Conservation (phyloP, 23 tunicate genomes). For the Pegea sp. region DNA sequence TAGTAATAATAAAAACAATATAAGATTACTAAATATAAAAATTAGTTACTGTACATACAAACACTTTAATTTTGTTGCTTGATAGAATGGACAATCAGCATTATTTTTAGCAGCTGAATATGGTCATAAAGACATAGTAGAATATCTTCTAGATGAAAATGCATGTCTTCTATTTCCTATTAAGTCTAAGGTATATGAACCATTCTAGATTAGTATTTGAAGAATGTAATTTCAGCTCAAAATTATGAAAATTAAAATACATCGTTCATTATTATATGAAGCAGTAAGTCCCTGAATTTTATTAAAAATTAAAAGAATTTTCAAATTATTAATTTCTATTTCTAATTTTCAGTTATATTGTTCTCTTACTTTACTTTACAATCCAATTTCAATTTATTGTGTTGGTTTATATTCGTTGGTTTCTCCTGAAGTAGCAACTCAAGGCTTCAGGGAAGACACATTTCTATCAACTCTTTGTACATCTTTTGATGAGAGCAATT, state of each 20-base stretch:
- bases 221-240: constrained; percentile 28
- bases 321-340: neutral
- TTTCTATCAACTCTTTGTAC: constrained; percentile 31
- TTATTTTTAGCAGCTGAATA: constrained; percentile 34
- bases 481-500: constrained; percentile 17
- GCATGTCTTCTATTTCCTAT: constrained; percentile 22
- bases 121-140: constrained; percentile 13
- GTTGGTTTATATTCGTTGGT: constrained; percentile 27
- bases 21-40: too few relatives aligned
- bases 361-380: constrained; percentile 27
- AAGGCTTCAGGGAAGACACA: constrained; percentile 20
- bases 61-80: too few relatives aligned
- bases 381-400: constrained; percentile 47
- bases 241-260: constrained; percentile 5
- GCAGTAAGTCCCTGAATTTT: constrained; percentile 13
- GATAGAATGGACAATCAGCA: constrained; percentile 45
- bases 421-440: constrained; percentile 2
- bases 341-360: constrained; percentile 27
- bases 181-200: constrained; percentile 5
- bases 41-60: too few relatives aligned
- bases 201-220: neutral
- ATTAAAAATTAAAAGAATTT: neutral
- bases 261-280: constrained; percentile 42
- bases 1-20: too few relatives aligned
- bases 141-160: constrained; percentile 25